Percentiles rank a stretch among this genome's conserved stretches.
phyloP scores from a whole-genome alignment of 2,113 vertebrate genomes.

The Acanthochromis polyacanthus region DNA sequence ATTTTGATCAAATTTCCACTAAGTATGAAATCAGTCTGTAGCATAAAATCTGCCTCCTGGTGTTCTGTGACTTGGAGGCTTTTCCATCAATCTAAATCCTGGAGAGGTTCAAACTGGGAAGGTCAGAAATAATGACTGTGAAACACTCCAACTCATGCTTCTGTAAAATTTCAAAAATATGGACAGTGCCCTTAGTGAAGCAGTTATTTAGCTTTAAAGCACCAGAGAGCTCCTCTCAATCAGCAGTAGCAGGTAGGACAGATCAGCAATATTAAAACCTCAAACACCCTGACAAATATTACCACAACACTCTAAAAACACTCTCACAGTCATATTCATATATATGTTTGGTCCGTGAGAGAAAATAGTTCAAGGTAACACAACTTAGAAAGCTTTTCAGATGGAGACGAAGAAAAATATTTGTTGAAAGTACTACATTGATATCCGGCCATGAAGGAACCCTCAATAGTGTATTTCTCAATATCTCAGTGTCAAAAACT shows the following conservation, averaged over 20 bases:
- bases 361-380: conserved; percentile 24
- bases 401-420: background rate
- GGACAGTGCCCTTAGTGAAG: conserved; percentile 58
- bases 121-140: conserved; percentile 73
- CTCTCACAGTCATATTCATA: background rate
- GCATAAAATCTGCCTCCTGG: conserved; percentile 61
- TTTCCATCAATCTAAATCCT: conserved; percentile 73
- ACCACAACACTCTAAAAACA: conserved; percentile 13
- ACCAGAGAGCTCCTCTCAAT: conserved; percentile 59
- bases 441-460: background rate
- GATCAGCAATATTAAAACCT: conserved; percentile 47
- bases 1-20: conserved; percentile 59
- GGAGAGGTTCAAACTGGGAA: conserved; percentile 70
- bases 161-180: conserved; percentile 59
- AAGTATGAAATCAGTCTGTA: conserved; percentile 62
- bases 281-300: conserved; percentile 37
- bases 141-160: conserved; percentile 71
- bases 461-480: conserved; percentile 1
- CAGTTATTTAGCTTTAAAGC: conserved; percentile 63
- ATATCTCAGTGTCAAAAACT: background rate
- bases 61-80: conserved; percentile 67
- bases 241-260: conserved; percentile 28
- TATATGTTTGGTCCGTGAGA: background rate
- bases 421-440: background rate
- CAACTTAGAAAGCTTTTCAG: background rate